Percentiles rank a stretch among this genome's conserved stretches.
These are phyloP conservation scores for Salvelinus sp. DNA, from an alignment of 2,113 vertebrate genomes.

Conservation along the genomic window DNA sequence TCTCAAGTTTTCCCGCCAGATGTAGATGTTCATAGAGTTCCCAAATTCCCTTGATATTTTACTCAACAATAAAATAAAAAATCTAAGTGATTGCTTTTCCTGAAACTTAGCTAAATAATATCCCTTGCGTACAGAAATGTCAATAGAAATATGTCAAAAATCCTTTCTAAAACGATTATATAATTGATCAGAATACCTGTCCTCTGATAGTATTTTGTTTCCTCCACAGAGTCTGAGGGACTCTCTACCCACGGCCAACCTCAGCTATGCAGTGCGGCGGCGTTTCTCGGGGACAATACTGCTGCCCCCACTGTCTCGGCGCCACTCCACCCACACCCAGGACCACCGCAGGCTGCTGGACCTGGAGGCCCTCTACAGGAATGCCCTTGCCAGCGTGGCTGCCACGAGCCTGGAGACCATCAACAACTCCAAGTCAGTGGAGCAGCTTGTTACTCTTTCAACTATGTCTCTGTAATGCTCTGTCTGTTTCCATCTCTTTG, in stretches of 20 bases:
- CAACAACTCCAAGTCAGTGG: conserved; percentile 51
- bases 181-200: too few relatives aligned
- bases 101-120: too few relatives aligned
- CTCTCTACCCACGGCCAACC: conserved; percentile 43
- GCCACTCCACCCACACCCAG: conserved; percentile 53
- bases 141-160: too few relatives aligned
- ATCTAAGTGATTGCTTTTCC: too few relatives aligned
- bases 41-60: too few relatives aligned
- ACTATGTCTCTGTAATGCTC: not conserved
- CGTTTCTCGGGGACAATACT: conserved; percentile 78
- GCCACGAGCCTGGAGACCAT: conserved; percentile 31
- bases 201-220: not conserved
- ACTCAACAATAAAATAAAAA: too few relatives aligned
- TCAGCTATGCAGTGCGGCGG: conserved; percentile 65
- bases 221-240: conserved; percentile 49
- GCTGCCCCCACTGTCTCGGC: conserved; percentile 73
- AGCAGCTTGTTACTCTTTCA: too few relatives aligned
- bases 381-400: conserved; percentile 73
- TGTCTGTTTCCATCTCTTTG: not conserved
- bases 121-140: too few relatives aligned
- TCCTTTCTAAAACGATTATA: too few relatives aligned
- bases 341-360: conserved; percentile 57
- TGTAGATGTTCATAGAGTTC: too few relatives aligned
- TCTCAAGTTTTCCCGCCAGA: too few relatives aligned
- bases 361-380: conserved; percentile 64